phyloP scores from a whole-genome alignment of 2,888 invertebrate species.

The Drosophila kambysellisi region DNA sequence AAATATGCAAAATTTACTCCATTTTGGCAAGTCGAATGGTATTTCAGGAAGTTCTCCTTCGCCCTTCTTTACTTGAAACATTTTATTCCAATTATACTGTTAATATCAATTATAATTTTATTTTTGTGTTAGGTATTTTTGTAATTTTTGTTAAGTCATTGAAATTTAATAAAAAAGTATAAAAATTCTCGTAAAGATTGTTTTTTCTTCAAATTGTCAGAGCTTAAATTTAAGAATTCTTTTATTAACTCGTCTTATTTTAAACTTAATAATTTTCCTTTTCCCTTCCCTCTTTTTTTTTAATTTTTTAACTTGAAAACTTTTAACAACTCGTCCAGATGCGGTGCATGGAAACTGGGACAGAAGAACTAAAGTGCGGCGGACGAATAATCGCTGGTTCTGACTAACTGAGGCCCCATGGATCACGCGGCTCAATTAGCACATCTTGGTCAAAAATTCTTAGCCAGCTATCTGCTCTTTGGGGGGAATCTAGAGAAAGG shows the following conservation, averaged over 20 bases:
- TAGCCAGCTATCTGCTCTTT: no score
- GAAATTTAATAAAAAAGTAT: background rate
- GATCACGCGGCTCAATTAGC: slow-evolving; percentile 49
- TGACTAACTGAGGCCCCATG: slow-evolving; percentile 65
- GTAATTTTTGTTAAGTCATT: no score
- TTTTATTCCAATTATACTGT: background rate
- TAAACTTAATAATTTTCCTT: background rate
- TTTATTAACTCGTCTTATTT: background rate
- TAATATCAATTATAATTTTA: background rate
- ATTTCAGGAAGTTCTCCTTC: no score
- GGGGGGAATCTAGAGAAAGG: slow-evolving; percentile 72
- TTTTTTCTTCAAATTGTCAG: background rate
- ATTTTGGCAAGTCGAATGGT: background rate
- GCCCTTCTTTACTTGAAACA: no score
- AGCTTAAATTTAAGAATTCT: background rate
- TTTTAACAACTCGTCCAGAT: slow-evolving; percentile 69
- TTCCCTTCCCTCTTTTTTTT: background rate
- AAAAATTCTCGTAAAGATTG: background rate
- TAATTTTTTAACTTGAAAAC: slow-evolving; percentile 50
- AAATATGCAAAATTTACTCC: background rate
- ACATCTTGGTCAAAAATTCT: slow-evolving; percentile 65
- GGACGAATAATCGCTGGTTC: slow-evolving; percentile 79
- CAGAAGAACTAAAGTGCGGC: slow-evolving; percentile 79
- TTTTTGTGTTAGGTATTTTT: background rate
- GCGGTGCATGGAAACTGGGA: slow-evolving; percentile 52